These are phyloP conservation scores for Noctua pronuba DNA, from an alignment of 2,888 invertebrate species.

Conservation along the genomic window DNA sequence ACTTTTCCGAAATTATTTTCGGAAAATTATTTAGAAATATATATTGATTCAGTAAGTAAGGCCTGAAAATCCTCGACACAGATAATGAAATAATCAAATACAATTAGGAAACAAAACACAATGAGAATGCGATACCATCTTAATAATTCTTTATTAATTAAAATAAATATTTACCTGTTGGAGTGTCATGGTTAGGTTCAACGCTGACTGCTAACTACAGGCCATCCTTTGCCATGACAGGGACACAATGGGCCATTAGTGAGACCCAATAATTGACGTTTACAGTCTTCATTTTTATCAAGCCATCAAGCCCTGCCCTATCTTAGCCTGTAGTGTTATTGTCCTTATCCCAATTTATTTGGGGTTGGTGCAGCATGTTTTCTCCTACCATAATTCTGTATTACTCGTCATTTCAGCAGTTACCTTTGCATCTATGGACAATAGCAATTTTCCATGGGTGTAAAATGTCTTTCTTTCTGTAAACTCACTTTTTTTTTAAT, in stretches of 20 bases:
- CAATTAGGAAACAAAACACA: conserved; percentile 24
- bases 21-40: background rate
- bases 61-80: conserved; percentile 20
- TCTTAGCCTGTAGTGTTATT: background rate
- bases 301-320: background rate
- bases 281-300: conserved; percentile 14
- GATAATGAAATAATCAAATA: conserved; percentile 15
- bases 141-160: conserved; percentile 4
- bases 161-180: conserved; percentile 24
- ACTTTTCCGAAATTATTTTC: no score
- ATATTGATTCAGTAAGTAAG: background rate
- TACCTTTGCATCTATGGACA: no score
- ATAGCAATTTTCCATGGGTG: no score
- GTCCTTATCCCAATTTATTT: background rate
- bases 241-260: conserved; percentile 4
- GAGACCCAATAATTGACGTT: background rate
- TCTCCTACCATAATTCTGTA: background rate
- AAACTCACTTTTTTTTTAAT: no score
- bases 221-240: conserved; percentile 1
- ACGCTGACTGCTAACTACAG: background rate
- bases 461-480: no score
- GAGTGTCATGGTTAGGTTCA: conserved; percentile 17
- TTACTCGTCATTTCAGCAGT: background rate
- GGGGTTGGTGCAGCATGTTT: no score
- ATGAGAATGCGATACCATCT: conserved; percentile 24